phyloP scores from a whole-genome alignment of 2,113 vertebrate genomes.

The Thamnaconus septentrionalis region DNA sequence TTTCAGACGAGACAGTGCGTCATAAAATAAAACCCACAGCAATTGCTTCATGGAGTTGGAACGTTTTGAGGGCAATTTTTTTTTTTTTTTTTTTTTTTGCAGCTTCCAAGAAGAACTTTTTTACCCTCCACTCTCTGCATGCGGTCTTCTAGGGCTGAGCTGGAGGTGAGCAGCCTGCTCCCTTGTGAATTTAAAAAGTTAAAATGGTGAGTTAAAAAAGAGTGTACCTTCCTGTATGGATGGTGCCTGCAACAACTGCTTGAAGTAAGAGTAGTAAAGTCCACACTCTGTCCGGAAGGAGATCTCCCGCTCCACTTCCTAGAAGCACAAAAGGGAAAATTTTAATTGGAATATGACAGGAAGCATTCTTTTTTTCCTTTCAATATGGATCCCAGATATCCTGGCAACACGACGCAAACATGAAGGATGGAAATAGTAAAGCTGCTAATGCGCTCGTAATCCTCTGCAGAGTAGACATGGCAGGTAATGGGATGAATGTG shows the following conservation, averaged over 20 bases:
- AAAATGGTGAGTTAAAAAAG: neutral
- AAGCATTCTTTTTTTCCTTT: conserved; percentile 5
- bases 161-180: no score
- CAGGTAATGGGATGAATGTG: conserved; percentile 14
- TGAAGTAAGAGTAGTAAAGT: conserved; percentile 99
- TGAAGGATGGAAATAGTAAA: conserved; percentile 22
- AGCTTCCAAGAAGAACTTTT: no score
- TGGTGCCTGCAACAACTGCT: conserved; percentile 92
- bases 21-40: no score
- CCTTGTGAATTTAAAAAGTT: no score
- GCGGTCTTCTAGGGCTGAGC: no score
- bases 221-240: conserved; percentile 88
- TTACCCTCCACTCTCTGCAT: no score
- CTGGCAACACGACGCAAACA: conserved; percentile 52
- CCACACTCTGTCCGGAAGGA: conserved; percentile 98
- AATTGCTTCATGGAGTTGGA: no score
- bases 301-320: conserved; percentile 98
- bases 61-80: no score
- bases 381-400: conserved; percentile 50
- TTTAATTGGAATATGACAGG: neutral
- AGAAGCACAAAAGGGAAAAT: conserved; percentile 33
- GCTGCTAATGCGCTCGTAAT: conserved; percentile 30
- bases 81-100: no score
- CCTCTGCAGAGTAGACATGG: conserved; percentile 36
- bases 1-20: no score